Base-by-base conservation (phyloP, 2,113 vertebrate genomes). In the Thalassoma bifasciatum region DNA sequence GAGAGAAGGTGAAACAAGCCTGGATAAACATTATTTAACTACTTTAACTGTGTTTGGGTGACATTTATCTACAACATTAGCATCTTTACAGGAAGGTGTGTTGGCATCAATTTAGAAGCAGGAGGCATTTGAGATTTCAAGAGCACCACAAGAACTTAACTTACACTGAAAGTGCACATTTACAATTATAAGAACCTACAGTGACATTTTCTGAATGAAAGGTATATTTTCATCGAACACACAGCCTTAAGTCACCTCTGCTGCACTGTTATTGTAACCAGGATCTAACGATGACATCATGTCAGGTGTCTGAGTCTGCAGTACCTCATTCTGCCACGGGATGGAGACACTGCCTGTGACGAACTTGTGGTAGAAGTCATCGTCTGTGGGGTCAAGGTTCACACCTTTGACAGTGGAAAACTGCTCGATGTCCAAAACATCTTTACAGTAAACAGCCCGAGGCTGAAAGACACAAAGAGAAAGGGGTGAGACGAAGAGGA, bases 261-360 rank as follows among this genome's bases (percentile, higher is more conserved):
- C 17, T 59, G 58, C 13, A 19, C 26, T 61, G 59, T 38, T 64
- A 53, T 11, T 66, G 76, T 37, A n/a, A n/a, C n/a, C n/a, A 26
- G 58, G 40, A 34, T 42, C 51, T 42, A 79, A 52, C 21, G 22
- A 84, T 89, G 83, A 91, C 82, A 67, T 89, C 75, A 88, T 88
- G 60, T 65, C n/a, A 36, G 22, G 0, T 0, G 23, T 11, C 11
- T 2, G 4, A 72, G 61, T 42, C 23, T n/a, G 83, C 82, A 87
- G 80, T 96, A 98, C 97, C 97, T 98, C 96, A 0, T 96, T 96
- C 93, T 98, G 97, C 96, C 96, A 98, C 82, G 97, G 96, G 92
- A 97, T 97, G 93, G 96, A 94, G 93, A 97, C 96, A 89, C 94
- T 94, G 68, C 97, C 97, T 0, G 96, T 98, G 63, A 94, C 95